Conservation (phyloP, 2,113 vertebrate species). For the Dromaius novaehollandiae region DNA sequence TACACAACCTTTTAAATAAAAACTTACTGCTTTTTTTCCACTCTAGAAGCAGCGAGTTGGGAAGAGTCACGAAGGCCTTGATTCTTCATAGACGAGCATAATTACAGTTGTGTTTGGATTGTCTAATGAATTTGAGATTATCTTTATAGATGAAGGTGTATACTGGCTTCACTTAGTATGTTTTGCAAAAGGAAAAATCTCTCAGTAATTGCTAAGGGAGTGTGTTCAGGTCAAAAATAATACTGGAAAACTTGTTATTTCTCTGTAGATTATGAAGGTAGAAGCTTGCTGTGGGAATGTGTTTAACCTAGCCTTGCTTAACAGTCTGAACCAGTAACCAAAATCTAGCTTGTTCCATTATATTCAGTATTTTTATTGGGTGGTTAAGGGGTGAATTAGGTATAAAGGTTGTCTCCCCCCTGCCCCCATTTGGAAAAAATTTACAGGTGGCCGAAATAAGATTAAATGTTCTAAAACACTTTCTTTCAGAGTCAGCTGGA, state of each 20-base stretch:
- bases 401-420: neutral
- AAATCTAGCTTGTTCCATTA: neutral
- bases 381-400: neutral
- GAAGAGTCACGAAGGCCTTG: no score
- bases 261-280: neutral
- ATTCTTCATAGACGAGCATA: no score
- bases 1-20: neutral
- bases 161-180: neutral
- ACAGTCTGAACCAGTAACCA: neutral
- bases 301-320: neutral
- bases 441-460: neutral
- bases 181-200: neutral
- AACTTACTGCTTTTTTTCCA: neutral
- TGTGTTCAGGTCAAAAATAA: neutral
- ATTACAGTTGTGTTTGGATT: neutral
- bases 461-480: constrained; percentile 3
- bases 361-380: neutral
- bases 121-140: neutral
- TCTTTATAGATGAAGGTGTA: neutral
- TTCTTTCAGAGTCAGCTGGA: constrained; percentile 91
- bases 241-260: neutral
- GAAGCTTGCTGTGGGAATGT: neutral
- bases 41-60: no score
- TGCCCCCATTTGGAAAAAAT: neutral
- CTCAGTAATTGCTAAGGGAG: neutral